Percentiles rank a stretch among this genome's conserved stretches.
Evolutionary conservation across 2,797 vertebrate species (phyloP).

Genomic region (Aselliscus stoliczkanus): DNA sequence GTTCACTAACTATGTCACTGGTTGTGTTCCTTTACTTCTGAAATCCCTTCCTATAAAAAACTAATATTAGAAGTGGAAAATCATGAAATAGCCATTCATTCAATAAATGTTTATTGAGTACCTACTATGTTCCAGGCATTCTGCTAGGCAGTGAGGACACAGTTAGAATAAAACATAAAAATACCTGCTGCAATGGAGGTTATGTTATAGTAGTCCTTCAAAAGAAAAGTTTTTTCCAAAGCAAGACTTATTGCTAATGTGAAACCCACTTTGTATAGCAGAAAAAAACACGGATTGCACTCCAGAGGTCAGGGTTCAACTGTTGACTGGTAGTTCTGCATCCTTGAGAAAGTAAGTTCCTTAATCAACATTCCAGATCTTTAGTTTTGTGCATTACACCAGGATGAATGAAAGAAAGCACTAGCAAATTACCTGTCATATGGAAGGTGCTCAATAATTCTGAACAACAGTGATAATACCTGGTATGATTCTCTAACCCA

Average conservation of each 20-base stretch:
- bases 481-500: background rate
- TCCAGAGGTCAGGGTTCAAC: background rate
- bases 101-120: background rate
- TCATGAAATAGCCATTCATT: background rate
- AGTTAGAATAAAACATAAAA: background rate
- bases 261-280: background rate
- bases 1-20: background rate
- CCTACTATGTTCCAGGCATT: background rate
- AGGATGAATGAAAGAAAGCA: background rate
- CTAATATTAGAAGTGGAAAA: background rate
- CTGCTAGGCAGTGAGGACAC: background rate
- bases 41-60: background rate
- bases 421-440: background rate
- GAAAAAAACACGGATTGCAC: background rate
- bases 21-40: background rate
- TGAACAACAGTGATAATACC: background rate
- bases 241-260: background rate
- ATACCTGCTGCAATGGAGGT: background rate
- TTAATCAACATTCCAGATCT: background rate
- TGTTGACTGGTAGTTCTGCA: too few species aligned
- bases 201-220: background rate
- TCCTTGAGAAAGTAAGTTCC: background rate
- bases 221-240: background rate
- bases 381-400: background rate
- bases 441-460: background rate